Base-by-base conservation (phyloP, 2,113 vertebrate species). In the Neogobius melanostomus region DNA sequence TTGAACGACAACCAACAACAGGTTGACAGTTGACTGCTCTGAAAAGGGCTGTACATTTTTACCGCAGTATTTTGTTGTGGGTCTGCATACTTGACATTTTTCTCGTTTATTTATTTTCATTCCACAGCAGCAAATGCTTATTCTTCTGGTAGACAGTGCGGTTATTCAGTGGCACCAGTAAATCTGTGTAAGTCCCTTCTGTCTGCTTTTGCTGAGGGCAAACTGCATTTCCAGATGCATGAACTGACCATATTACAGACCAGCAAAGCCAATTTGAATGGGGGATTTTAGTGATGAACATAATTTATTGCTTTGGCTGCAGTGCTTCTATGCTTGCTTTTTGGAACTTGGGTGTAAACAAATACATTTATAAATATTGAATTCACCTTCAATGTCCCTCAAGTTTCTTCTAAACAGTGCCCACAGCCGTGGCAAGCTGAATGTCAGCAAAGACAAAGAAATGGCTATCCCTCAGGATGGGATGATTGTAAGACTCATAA, bases 71-170 rank as follows among this genome's bases (percentile, higher is more conserved):
- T 15, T 68, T 83, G 74, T 28, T 89, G 67, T 82, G 83, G 81
- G 72, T 74, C 74, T 89, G 77, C 87, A 81, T 74, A 82, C 86
- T 80, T 89, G 86, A 89, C 82, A 36, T 77, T 85, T 83, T 76
- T 81, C 81, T 66, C 69, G 73, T 90, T 89, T 82, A 72, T 83
- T 90, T 90, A 77, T 87, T 89, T 75, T 90, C 80, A 75, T 91
- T 91, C 86, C 88, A 91, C 92, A 89, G 88, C 92, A 93, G 92
- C 91, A 93, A 92, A 91, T 93, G 84, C 82, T 89, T 94, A 90
- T 92, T 89, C 89, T 85, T 81, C 91, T 92, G 92, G 87, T 93
- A 91, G 85, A 91, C 91, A 93, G 88, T 93, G 85, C 77, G 89
- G 90, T 93, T 93, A 92, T 93, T 91, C 93, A 90, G 75, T 93